Base-by-base conservation (phyloP, 2,113 vertebrate species). In the Sarotherodon lohbergeri region DNA sequence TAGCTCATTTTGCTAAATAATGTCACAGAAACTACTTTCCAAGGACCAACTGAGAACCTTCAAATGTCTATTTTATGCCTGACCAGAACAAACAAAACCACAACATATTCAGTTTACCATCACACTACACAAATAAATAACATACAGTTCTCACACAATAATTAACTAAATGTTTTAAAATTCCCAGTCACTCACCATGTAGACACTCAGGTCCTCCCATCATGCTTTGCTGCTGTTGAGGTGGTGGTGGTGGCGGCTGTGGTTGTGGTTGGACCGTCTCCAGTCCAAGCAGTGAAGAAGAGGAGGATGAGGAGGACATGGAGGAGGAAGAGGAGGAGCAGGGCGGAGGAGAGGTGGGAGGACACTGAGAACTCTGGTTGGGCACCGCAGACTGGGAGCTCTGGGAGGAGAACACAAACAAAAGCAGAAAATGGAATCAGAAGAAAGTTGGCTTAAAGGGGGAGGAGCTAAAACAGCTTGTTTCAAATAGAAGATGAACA, bases 361-460 rank as follows among this genome's bases (percentile, higher is more conserved):
- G 96, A 83, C 96, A 96, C 94, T 97, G 96, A 79, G 96, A 97
- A 91, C 97, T 97, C 95, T 97, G 96, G 91, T 94, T 96, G 83
- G 96, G 96, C 59, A 97, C 94, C 9, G 96, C 96, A 1, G 96
- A 96, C 91, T 96, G 96, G 79, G 96, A 95, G 81, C 95, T 96
- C 95, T 97, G 95, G 6, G 86, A 93, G 76, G 41, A 52, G 4
- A 11, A 59, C 3, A 10, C 19, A 22, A 83, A 48, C 24, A 83
- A 32, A 87, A n/a, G 46, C 27, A 54, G 24, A 63, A 7, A 2
- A 4, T 16, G 27, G 12, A 78, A 78, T 78, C 73, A 34, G 46
- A 32, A 78, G 46, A 78, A 52, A 13, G 19, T 34, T 32, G 17
- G 27, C 27, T 5, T 78, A 2, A 78, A 34, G 27, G 0, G 17